A percentile compares a stretch with the other conserved stretches of the same genome.
Conservation (phyloP, 2,888 invertebrate species). For the Clivina fossor region DNA sequence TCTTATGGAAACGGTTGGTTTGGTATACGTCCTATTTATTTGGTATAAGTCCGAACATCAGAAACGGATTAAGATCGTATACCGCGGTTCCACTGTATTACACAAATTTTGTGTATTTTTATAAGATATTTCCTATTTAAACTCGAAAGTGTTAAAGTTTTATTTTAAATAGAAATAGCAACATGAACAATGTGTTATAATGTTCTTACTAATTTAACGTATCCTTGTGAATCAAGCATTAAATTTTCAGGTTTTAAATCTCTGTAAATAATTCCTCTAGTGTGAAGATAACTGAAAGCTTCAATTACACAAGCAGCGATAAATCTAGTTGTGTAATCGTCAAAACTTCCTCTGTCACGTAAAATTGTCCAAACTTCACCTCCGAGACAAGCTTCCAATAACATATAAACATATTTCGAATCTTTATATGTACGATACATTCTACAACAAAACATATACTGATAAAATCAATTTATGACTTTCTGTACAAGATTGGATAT, state of each 20-base stretch:
- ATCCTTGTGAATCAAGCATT: slow-evolving; percentile 62
- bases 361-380: slow-evolving; percentile 75
- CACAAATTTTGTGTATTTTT: too few relatives aligned
- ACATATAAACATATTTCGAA: slow-evolving; percentile 70
- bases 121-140: too few relatives aligned
- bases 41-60: too few relatives aligned
- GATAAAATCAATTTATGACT: not conserved
- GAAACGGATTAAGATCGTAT: too few relatives aligned
- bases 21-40: too few relatives aligned
- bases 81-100: too few relatives aligned
- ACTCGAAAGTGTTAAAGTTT: too few relatives aligned
- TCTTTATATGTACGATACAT: slow-evolving; percentile 69
- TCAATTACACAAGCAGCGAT: slow-evolving; percentile 70
- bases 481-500: not conserved
- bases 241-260: slow-evolving; percentile 75
- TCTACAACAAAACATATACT: slow-evolving; percentile 54
- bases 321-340: slow-evolving; percentile 66
- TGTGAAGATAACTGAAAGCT: slow-evolving; percentile 70
- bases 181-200: slow-evolving; percentile 2
- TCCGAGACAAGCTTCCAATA: slow-evolving; percentile 71
- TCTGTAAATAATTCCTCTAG: slow-evolving; percentile 60
- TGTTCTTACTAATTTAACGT: slow-evolving; percentile 62
- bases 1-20: too few relatives aligned
- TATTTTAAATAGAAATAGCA: not conserved
- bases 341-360: slow-evolving; percentile 65